phyloP scores from a whole-genome alignment of 2,797 vertebrate genomes.

The Acestrorhynchus altus region DNA sequence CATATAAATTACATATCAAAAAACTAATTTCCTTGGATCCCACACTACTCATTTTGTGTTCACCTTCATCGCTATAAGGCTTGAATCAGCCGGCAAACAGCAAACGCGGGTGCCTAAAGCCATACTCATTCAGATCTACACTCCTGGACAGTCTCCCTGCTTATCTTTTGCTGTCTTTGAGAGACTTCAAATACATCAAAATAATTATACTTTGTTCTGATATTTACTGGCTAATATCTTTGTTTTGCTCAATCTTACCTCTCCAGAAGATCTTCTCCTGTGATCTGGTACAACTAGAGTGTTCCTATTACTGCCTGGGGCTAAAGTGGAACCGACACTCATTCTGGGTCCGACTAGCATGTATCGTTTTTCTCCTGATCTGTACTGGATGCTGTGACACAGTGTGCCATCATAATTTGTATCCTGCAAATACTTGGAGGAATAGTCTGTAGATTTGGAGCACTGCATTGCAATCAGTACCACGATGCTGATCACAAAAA shows the following conservation, averaged over 20 bases:
- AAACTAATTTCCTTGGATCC: too few relatives aligned
- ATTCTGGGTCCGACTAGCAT: conserved; percentile 68
- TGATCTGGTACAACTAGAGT: conserved; percentile 62
- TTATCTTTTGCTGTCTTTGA: too few relatives aligned
- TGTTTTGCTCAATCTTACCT: conserved; percentile 54
- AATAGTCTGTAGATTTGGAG: conserved; percentile 60
- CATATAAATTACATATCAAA: too few relatives aligned
- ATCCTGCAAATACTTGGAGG: conserved; percentile 60
- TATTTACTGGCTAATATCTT: neutral
- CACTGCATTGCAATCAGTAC: conserved; percentile 66
- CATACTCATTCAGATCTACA: too few relatives aligned
- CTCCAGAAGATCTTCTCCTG: conserved; percentile 46
- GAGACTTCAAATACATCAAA: too few relatives aligned
- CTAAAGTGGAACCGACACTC: conserved; percentile 65
- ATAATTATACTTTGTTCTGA: too few relatives aligned
- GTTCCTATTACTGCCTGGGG: conserved; percentile 60
- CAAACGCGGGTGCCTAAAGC: too few relatives aligned
- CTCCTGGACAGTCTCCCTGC: too few relatives aligned
- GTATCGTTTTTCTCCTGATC: conserved; percentile 66
- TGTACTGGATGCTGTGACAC: conserved; percentile 69
- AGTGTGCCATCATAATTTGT: conserved; percentile 58
- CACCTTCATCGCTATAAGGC: too few relatives aligned
- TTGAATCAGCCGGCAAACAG: too few relatives aligned
- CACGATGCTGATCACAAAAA: conserved; percentile 65
- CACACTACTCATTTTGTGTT: too few relatives aligned